A percentile compares a stretch with the other conserved stretches of the same genome.
Conservation (phyloP, 1,140 invertebrate species). For the Dendrolimus kikuchii region DNA sequence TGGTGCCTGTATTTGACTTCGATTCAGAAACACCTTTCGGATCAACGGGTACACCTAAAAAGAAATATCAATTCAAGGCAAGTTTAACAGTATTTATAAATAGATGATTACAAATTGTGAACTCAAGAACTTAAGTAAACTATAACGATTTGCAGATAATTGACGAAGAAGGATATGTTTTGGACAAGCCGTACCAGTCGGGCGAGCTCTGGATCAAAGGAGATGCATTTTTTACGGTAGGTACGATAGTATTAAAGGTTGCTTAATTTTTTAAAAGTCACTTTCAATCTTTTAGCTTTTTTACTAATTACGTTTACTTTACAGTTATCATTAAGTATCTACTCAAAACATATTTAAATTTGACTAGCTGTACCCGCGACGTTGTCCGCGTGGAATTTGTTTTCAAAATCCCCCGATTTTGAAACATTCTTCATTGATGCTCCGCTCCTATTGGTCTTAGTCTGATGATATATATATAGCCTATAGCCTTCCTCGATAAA, state of each 20-base stretch:
- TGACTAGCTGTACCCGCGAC: no score
- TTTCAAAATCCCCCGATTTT: no score
- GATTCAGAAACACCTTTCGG: constrained; percentile 21
- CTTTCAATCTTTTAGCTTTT: no score
- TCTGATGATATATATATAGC: no score
- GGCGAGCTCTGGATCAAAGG: constrained; percentile 33
- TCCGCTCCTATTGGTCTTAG: no score
- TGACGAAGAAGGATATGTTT: constrained; percentile 12
- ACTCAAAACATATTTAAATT: no score
- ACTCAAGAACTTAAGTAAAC: background rate
- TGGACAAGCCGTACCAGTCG: constrained; percentile 19
- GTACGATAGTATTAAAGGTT: background rate
- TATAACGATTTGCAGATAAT: constrained; percentile 18
- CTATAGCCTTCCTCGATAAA: no score
- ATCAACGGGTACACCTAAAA: constrained; percentile 19
- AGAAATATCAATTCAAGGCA: constrained; percentile 22
- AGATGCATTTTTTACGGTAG: constrained; percentile 31
- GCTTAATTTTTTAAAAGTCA: no score
- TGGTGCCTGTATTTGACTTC: constrained; percentile 25
- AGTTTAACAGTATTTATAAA: constrained; percentile 7
- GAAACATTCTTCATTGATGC: no score
- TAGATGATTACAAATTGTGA: constrained; percentile 1
- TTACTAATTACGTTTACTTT: no score
- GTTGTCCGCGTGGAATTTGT: no score
- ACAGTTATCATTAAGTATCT: no score